Conservation (phyloP, 2,888 invertebrate genomes). For the Drosophila borborema region DNA sequence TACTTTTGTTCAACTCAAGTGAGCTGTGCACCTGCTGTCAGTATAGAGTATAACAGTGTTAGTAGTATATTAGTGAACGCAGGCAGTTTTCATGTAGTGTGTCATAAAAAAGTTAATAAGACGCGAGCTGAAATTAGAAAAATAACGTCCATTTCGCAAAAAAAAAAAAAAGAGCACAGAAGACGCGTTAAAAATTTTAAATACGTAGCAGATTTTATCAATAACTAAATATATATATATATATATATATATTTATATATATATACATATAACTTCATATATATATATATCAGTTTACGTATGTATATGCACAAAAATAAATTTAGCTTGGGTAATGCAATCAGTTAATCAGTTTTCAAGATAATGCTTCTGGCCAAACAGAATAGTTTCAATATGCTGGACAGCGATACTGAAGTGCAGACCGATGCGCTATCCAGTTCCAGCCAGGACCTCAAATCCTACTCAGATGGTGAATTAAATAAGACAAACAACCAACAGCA, state of each 20-base stretch:
- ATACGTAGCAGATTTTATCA: slow-evolving; percentile 7
- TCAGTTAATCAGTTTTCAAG: background rate
- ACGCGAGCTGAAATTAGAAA: slow-evolving; percentile 35
- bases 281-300: background rate
- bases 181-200: slow-evolving; percentile 19
- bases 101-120: slow-evolving; percentile 29
- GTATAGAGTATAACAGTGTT: slow-evolving; percentile 3
- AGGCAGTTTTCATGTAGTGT: slow-evolving; percentile 47
- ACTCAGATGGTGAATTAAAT: slow-evolving; percentile 31
- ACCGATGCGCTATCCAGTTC: slow-evolving; percentile 41
- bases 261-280: background rate
- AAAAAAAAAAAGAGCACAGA: background rate
- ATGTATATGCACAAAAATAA: background rate
- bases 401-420: slow-evolving; percentile 42
- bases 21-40: slow-evolving; percentile 41
- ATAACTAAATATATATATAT: background rate
- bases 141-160: slow-evolving; percentile 13
- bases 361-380: slow-evolving; percentile 49
- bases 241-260: background rate
- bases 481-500: background rate
- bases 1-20: background rate
- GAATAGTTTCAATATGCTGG: slow-evolving; percentile 45
- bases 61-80: slow-evolving; percentile 19
- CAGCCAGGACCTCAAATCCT: slow-evolving; percentile 37
- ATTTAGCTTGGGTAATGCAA: background rate